phyloP scores from a whole-genome alignment of 2,113 vertebrate genomes.

The Crypturellus undulatus region DNA sequence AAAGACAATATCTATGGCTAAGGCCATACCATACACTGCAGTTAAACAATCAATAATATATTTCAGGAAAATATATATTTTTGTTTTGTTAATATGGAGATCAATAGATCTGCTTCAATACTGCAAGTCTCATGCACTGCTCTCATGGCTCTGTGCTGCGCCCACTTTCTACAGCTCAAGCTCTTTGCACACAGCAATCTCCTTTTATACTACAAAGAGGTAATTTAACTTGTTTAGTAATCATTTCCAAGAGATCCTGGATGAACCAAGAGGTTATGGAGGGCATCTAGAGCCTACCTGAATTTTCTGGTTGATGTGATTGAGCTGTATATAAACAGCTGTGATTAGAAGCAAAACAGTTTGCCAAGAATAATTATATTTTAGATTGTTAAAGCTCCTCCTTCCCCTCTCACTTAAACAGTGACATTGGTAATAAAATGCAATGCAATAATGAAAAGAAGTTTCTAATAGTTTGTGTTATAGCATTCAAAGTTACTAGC shows the following conservation, averaged over 20 bases:
- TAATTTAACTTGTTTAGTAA: not conserved
- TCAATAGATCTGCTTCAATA: not conserved
- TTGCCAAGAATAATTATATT: not conserved
- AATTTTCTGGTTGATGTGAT: not conserved
- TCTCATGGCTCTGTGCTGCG: not conserved
- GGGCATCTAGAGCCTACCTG: not conserved
- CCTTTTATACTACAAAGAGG: not conserved
- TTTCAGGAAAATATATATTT: not conserved
- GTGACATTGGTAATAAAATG: not conserved
- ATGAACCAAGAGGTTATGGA: not conserved
- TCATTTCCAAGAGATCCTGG: not conserved
- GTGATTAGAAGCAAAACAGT: not conserved
- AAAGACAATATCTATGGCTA: not conserved
- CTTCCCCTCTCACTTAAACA: not conserved
- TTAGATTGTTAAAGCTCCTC: not conserved
- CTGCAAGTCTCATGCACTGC: not conserved
- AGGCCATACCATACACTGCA: not conserved
- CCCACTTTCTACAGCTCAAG: not conserved
- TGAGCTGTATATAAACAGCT: not conserved
- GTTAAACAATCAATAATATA: not conserved
- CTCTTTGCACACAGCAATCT: not conserved
- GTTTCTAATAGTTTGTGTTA: not conserved
- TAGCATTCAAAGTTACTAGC: not conserved
- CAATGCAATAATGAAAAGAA: not conserved
- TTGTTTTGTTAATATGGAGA: not conserved